Base-by-base conservation (phyloP, 2,113 vertebrate species). In the Greenwoodochromis staneri region DNA sequence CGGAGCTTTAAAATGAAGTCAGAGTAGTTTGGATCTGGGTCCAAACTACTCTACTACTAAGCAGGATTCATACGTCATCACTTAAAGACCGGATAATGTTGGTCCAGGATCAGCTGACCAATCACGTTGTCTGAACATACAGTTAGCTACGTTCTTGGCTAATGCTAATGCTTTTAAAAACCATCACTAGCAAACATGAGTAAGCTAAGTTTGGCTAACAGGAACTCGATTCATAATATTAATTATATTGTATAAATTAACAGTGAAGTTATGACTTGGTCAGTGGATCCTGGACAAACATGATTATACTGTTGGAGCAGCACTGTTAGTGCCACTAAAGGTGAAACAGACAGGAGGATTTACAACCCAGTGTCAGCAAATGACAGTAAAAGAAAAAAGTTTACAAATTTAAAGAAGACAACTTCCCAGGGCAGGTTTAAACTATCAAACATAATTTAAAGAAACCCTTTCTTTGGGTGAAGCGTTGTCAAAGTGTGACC, bases 381-480 rank as follows among this genome's bases (percentile, higher is more conserved):
- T 36, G 61, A 36, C 31, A 36, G 61, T 12, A 36, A 19, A 63
- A 0, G 59, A 63, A 63, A 63, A 7, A 1, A 0, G 16, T 63
- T 63, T 2, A 19, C 29, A 63, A 63, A 1, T 61, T 36, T n/a
- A n/a, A 63, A 38, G 19, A n/a, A 2, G 10, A 38, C 4, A 38
- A 38, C 6, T 2, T 36, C 0, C 17, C 59, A 63, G 9, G 10
- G 4, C 61, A 36, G 61, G 10, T 66, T 66, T 5, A 36, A n/a
- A 66, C 17, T n/a, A 0, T 63, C 16, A 7, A 36, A 36, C 1
- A 0, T 63, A 0, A 63, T 36, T 63, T 36, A 36, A 3, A 63
- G 61, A 66, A n/a, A 63, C 31, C 6, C 1, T n/a, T 66, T 66
- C 3, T 66, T 66, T 66, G 61, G 31, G 3, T 12, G 31, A 11